Percentiles rank a stretch among this genome's conserved stretches.
Evolutionary conservation across 2,113 vertebrate species (phyloP).

Genomic region (Callipepla californica): DNA sequence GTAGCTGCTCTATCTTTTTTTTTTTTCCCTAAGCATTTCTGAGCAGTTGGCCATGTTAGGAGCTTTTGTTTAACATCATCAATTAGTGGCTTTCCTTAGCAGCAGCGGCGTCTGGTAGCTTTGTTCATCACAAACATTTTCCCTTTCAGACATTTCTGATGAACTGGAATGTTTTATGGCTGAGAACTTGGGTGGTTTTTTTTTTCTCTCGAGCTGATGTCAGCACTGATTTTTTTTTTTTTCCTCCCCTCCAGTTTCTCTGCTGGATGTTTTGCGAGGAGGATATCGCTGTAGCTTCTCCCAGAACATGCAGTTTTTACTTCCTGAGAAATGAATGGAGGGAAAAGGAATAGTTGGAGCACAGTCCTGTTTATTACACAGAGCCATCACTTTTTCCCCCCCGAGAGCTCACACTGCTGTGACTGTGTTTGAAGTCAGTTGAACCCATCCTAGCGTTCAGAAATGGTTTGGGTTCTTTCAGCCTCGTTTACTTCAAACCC

Average conservation of each 20-base stretch:
- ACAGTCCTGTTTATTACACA: not conserved
- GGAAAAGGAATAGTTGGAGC: not conserved
- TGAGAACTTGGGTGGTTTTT: conserved; percentile 45
- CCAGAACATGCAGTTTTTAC: not conserved
- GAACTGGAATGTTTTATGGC: conserved; percentile 27
- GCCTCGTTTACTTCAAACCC: not conserved
- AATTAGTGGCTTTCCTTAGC: not conserved
- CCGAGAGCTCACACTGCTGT: not conserved
- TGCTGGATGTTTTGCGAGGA: not conserved
- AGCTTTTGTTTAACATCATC: not conserved
- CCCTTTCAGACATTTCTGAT: conserved; percentile 32
- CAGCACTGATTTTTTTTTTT: not conserved
- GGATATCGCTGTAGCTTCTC: not conserved
- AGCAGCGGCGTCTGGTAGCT: not conserved
- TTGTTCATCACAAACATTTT: not conserved
- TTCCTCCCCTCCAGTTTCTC: not conserved
- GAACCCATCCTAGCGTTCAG: not conserved
- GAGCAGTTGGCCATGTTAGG: not conserved
- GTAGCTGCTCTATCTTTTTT: not conserved
- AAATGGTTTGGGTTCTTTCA: not conserved
- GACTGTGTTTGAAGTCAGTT: not conserved
- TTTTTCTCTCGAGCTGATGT: not conserved
- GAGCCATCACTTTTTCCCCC: not conserved
- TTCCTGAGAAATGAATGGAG: not conserved
- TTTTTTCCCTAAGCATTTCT: conserved; percentile 2